Percentiles rank a stretch among this genome's conserved stretches.
These are phyloP conservation scores for Leptoteleia sp. DNA, from an alignment of 1,140 invertebrate species.

Conservation along the genomic window DNA sequence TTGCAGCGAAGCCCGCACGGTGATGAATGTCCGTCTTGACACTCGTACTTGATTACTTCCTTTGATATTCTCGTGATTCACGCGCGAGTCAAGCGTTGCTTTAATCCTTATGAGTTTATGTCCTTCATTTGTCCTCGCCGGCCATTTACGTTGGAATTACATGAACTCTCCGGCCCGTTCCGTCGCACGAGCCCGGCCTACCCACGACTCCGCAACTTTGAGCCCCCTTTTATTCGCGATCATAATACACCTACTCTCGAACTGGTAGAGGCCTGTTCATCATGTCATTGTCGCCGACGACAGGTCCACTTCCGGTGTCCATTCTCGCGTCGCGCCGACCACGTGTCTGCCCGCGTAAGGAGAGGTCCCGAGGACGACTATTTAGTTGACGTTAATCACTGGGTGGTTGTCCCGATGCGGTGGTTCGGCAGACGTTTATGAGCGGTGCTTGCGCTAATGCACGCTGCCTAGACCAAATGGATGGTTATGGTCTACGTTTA, in stretches of 20 bases:
- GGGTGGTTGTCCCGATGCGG: slow-evolving; percentile 15
- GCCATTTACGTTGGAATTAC: slow-evolving; percentile 66
- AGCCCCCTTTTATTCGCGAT: slow-evolving; percentile 62
- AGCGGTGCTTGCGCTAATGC: slow-evolving; percentile 19
- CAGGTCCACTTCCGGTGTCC: slow-evolving; percentile 65
- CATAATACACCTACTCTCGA: slow-evolving; percentile 67
- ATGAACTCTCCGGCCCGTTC: slow-evolving; percentile 37
- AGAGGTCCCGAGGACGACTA: slow-evolving; percentile 5
- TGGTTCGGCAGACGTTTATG: slow-evolving; percentile 36
- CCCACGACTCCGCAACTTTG: slow-evolving; percentile 48
- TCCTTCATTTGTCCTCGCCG: slow-evolving; percentile 67
- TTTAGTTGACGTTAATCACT: slow-evolving; percentile 41
- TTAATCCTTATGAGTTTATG: slow-evolving; percentile 67
- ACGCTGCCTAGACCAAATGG: slow-evolving; percentile 2
- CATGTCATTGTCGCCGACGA: slow-evolving; percentile 66
- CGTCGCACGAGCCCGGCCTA: slow-evolving; percentile 61
- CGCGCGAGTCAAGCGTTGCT: slow-evolving; percentile 51
- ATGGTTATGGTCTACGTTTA: slow-evolving; percentile 12
- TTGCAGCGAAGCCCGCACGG: slow-evolving; percentile 7
- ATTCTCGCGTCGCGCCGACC: slow-evolving; percentile 40
- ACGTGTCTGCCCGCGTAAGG: slow-evolving; percentile 24
- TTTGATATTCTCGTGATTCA: slow-evolving; percentile 62
- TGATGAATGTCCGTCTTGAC: slow-evolving; percentile 57
- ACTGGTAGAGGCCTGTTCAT: slow-evolving; percentile 54
- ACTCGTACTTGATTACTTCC: slow-evolving; percentile 64